A percentile compares a stretch with the other conserved stretches of the same genome.
Evolutionary conservation across 2,888 invertebrate genomes (phyloP).

Genomic region (Acleris literana): DNA sequence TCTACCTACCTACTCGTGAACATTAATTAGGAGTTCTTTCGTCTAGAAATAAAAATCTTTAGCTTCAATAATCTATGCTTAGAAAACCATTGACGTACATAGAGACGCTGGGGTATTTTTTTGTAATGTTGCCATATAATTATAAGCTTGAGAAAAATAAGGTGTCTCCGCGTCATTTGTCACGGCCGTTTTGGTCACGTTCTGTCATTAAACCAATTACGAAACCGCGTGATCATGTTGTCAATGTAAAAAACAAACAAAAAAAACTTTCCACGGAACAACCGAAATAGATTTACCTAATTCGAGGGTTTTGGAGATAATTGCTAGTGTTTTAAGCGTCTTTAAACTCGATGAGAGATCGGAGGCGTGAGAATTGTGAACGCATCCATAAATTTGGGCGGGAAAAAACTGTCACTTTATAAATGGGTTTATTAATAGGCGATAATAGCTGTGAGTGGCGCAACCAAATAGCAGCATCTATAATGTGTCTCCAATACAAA

Average conservation of each 20-base stretch:
- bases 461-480: no score
- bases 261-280: constrained; percentile 44
- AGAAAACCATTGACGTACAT: no score
- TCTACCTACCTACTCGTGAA: no score
- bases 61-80: no score
- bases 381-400: constrained; percentile 31
- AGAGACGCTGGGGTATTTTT: no score
- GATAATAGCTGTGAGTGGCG: neutral
- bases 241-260: constrained; percentile 46
- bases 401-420: constrained; percentile 17
- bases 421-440: constrained; percentile 1
- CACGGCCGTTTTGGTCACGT: constrained; percentile 60
- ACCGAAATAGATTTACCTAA: constrained; percentile 45
- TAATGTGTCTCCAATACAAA: no score
- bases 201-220: constrained; percentile 80
- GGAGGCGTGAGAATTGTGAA: constrained; percentile 20
- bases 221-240: constrained; percentile 69
- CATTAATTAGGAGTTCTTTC: no score
- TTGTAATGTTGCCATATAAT: no score
- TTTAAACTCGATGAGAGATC: constrained; percentile 37
- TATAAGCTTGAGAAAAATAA: constrained; percentile 20
- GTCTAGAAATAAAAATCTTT: no score
- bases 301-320: constrained; percentile 50
- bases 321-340: constrained; percentile 35
- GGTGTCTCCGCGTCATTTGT: constrained; percentile 63